Percentiles rank a stretch among this genome's conserved stretches.
These are phyloP conservation scores for Rousettus leschenaultii DNA, from an alignment of 2,113 vertebrate species.

Conservation along the genomic window DNA sequence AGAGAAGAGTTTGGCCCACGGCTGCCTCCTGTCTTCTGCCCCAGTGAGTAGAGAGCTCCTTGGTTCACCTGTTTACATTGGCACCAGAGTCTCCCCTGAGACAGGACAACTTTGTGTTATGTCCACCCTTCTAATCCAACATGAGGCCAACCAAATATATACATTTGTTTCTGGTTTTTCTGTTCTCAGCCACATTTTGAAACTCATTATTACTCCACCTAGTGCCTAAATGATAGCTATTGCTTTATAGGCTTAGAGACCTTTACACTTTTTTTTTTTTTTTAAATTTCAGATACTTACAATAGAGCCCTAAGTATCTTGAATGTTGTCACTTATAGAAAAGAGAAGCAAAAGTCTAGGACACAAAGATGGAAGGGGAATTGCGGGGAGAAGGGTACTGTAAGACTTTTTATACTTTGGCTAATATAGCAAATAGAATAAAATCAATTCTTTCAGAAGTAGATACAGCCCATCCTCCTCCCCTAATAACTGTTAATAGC, in stretches of 20 bases:
- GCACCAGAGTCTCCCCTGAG: background rate
- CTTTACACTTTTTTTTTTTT: background rate
- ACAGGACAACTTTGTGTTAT: background rate
- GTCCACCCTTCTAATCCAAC: fast-evolving
- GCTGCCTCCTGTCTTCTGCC: conserved; percentile 87
- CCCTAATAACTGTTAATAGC: background rate
- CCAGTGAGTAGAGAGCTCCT: conserved; percentile 74
- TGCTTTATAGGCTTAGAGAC: background rate
- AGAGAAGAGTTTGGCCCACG: conserved; percentile 93
- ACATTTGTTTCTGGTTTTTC: fast-evolving
- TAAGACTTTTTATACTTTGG: background rate
- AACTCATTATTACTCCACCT: background rate
- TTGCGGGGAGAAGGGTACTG: background rate
- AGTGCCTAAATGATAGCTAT: background rate
- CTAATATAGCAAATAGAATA: background rate
- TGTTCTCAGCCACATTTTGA: background rate
- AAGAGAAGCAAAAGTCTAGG: background rate
- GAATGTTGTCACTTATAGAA: background rate
- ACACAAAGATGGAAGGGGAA: background rate
- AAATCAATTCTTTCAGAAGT: background rate
- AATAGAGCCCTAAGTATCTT: background rate
- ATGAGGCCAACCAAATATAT: fast-evolving
- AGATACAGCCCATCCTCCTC: background rate
- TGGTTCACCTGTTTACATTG: background rate
- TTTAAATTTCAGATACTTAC: background rate